Percentiles rank a stretch among this genome's conserved stretches.
phyloP scores from a whole-genome alignment of 2,113 vertebrate genomes.

The Cochlearius cochlearius region DNA sequence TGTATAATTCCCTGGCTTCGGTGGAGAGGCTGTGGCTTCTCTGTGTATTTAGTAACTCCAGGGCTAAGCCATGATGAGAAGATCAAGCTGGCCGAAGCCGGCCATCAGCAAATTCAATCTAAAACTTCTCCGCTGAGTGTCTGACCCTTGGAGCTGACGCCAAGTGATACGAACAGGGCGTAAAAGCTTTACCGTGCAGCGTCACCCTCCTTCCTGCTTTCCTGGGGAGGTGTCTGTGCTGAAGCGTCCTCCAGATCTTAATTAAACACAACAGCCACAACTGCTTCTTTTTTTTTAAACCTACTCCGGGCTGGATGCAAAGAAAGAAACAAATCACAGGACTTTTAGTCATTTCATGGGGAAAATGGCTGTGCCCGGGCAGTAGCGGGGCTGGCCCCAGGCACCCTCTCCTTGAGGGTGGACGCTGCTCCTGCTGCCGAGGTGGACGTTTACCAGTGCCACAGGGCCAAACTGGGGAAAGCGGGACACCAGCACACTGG shows the following conservation, averaged over 20 bases:
- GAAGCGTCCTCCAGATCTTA: neutral
- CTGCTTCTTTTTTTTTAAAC: neutral
- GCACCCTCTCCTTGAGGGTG: neutral
- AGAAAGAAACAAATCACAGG: neutral
- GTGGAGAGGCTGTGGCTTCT: neutral
- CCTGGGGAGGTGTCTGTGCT: fast-evolving
- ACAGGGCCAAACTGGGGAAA: neutral
- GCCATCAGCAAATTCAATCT: neutral
- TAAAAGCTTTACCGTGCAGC: fast-evolving
- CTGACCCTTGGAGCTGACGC: neutral
- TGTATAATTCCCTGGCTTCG: neutral
- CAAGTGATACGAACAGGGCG: fast-evolving
- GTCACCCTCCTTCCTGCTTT: no score
- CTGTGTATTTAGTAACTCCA: neutral
- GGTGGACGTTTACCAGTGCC: fast-evolving
- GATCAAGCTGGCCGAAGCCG: neutral
- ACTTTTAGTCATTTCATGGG: neutral
- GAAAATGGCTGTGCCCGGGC: neutral
- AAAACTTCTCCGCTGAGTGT: neutral
- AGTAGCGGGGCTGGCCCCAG: neutral
- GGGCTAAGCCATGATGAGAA: neutral
- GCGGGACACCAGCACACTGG: fast-evolving
- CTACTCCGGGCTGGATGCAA: neutral
- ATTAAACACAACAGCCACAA: neutral
- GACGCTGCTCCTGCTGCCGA: no score